phyloP scores from a whole-genome alignment of 2,113 vertebrate species.

The Emydocephalus ijimae region DNA sequence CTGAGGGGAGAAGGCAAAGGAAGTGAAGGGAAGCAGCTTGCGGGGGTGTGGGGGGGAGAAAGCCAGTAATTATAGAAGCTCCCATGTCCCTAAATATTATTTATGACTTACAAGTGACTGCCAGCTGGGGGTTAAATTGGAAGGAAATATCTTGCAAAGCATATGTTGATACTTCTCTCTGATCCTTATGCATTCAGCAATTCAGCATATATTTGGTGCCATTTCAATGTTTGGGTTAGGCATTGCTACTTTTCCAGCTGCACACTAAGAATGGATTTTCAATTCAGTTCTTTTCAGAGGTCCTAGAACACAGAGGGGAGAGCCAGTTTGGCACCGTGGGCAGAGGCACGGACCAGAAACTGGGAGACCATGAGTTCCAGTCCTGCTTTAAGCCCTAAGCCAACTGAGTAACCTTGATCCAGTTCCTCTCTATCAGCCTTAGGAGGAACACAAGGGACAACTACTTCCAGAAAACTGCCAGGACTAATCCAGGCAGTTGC shows the following conservation, averaged over 20 bases:
- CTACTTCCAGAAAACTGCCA: background rate
- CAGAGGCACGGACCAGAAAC: background rate
- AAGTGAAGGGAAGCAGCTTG: background rate
- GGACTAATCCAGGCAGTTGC: background rate
- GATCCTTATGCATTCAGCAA: background rate
- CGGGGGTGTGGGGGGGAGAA: background rate
- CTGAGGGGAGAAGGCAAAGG: background rate
- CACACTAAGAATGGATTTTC: background rate
- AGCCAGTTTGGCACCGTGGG: background rate
- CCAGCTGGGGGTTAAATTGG: background rate
- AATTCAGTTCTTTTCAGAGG: background rate
- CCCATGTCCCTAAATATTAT: background rate
- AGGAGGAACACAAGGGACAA: background rate
- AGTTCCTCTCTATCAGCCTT: background rate
- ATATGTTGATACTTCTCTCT: background rate
- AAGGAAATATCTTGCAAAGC: background rate
- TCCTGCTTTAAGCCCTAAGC: background rate
- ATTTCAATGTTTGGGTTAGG: background rate
- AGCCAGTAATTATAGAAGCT: background rate
- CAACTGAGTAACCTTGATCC: background rate
- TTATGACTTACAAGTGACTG: background rate
- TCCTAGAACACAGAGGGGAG: background rate
- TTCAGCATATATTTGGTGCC: background rate
- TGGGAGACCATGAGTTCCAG: background rate
- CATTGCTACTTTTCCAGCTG: background rate